Evolutionary conservation across 2,113 vertebrate species (phyloP).

Genomic region (Tupaia tana): DNA sequence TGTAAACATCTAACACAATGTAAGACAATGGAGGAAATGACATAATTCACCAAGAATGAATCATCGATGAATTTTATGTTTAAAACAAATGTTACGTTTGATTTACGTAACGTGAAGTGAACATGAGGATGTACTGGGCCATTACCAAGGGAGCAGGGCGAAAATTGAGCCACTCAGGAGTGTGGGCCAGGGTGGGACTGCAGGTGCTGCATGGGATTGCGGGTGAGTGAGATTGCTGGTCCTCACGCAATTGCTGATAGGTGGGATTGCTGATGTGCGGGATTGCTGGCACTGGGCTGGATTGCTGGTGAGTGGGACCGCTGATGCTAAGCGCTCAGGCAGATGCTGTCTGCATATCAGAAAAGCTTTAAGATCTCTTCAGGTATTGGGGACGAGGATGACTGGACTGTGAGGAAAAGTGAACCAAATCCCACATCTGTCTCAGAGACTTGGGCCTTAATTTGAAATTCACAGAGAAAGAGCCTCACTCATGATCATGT

Average conservation of each 20-base stretch:
- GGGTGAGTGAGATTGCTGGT: no score
- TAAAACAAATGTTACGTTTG: neutral
- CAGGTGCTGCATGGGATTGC: no score
- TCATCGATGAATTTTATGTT: neutral
- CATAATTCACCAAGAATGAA: neutral
- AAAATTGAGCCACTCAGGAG: no score
- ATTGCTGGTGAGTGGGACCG: neutral
- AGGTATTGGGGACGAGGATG: fast-evolving
- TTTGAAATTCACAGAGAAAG: neutral
- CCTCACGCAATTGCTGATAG: no score
- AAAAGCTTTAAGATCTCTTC: no score
- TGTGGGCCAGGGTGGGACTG: fast-evolving
- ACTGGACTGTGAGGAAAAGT: neutral
- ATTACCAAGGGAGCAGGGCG: fast-evolving
- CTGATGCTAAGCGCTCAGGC: no score
- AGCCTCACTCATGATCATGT: neutral
- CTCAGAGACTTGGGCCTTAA: neutral
- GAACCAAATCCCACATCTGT: neutral
- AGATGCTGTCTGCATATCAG: no score
- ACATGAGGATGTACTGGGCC: neutral
- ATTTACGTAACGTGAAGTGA: neutral
- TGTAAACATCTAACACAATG: neutral
- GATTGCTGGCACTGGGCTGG: neutral
- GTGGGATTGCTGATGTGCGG: no score
- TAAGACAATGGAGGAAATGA: constrained; percentile 15